Base-by-base conservation (phyloP, 2,888 invertebrate genomes). In the Eueremaeus valkanovi region DNA sequence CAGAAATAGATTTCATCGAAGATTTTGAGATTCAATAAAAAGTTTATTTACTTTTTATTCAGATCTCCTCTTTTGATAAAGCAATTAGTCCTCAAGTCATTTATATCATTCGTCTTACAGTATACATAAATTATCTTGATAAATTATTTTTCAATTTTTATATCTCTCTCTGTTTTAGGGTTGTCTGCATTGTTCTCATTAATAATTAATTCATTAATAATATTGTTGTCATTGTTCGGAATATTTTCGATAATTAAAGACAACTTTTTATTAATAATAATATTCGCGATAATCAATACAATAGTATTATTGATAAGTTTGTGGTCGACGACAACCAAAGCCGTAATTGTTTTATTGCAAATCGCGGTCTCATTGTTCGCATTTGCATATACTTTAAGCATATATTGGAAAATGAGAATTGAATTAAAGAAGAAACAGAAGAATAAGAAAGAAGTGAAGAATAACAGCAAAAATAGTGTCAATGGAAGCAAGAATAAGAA, bases 311-410 rank as follows among this genome's bases (percentile, higher is more conserved):
- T 68, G 8, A 42, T 42, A 1, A 36, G 21, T 40, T 68, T 68
- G n/a, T 36, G 68, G 40, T 36, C 24, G 16, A 27, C n/a, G 24
- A 24, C 36, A 40, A 42, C n/a, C 68, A 68, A 68, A 42, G 68
- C 68, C 21, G 68, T 72, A 21, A 72, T 75, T 0, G 51, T 75
- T 63, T 75, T 75, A 16, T 36, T 75, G 0, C 75, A 75, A 42
- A 40, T 75, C 13, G 21, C 31, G 13, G 51, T 72, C 36, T 51
- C 75, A 29, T 58, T 72, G 36, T 75, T 75, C 45, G 72, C 72
- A 13, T 61, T 75, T 36, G n/a, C 29, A 6, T 75, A 75, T 31
- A 51, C 72, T 31, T 16, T 75, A 31, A 72, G 31, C 16, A 49
- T 75, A 29, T 75, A 75, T 58, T 51, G 45, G 2, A 49, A 72